Evolutionary conservation across 2,113 vertebrate genomes (phyloP).

Genomic region (Nicator chloris): DNA sequence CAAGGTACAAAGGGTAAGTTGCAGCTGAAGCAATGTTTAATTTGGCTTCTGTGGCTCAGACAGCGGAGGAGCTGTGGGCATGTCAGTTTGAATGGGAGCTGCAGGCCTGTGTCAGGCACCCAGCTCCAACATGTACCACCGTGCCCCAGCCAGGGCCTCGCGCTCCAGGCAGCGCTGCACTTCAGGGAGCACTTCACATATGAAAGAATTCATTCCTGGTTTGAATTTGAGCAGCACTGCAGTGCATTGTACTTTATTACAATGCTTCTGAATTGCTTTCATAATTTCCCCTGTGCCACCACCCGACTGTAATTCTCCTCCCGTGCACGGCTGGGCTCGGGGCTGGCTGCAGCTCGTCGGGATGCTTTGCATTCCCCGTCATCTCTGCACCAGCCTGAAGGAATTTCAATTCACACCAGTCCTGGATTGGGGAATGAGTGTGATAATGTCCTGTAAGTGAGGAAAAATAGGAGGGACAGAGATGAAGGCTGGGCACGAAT

Average conservation of each 20-base stretch:
- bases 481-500: not conserved
- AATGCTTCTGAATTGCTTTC: constrained; percentile 59
- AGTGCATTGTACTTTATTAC: constrained; percentile 48
- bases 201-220: constrained; percentile 54
- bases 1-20: constrained; percentile 43
- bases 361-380: not conserved
- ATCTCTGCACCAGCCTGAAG: not conserved
- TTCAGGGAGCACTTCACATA: constrained; percentile 47
- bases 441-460: not conserved
- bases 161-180: not conserved
- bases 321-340: not conserved
- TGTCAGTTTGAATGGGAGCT: not conserved
- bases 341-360: not conserved
- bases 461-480: not conserved
- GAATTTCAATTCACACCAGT: not conserved
- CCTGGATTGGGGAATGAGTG: not conserved
- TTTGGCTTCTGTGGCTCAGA: constrained; percentile 45
- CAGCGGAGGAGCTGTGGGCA: not conserved
- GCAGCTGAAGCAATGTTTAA: constrained; percentile 59
- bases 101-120: not conserved
- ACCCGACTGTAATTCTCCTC: not conserved
- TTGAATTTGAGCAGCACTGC: constrained; percentile 41
- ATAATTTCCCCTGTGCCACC: constrained; percentile 54
- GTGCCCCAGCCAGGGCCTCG: constrained; percentile 26
- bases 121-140: not conserved